A percentile compares a stretch with the other conserved stretches of the same genome.
Conservation (phyloP, 2,888 invertebrate species). For the Erebia epiphron region DNA sequence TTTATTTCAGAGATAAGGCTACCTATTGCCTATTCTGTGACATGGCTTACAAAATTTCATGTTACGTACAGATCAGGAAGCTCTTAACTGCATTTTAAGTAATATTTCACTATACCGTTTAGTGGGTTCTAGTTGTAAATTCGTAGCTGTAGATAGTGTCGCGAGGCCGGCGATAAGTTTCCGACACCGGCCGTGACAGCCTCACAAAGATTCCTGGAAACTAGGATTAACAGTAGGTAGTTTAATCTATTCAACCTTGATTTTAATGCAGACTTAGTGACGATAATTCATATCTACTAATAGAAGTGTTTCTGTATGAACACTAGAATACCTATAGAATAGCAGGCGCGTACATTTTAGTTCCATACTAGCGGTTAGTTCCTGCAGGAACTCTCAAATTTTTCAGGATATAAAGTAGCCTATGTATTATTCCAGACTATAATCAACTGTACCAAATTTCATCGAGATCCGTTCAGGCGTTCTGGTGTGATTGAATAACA, state of each 20-base stretch:
- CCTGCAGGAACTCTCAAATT: too few species aligned
- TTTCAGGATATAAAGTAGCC: too few species aligned
- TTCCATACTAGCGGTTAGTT: too few species aligned
- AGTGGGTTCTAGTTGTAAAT: constrained; percentile 29
- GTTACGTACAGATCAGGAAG: constrained; percentile 27
- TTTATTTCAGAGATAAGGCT: neutral
- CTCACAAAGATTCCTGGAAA: constrained; percentile 19
- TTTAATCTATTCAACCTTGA: neutral
- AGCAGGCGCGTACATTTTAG: too few species aligned
- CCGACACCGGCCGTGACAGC: constrained; percentile 28
- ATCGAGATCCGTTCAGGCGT: too few species aligned
- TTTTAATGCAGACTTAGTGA: neutral
- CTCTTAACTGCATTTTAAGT: constrained; percentile 19
- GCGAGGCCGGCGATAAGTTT: constrained; percentile 21
- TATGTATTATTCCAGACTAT: too few species aligned
- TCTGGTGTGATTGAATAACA: too few species aligned
- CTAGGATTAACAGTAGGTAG: neutral
- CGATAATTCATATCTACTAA: neutral
- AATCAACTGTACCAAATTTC: too few species aligned
- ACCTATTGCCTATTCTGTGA: too few species aligned
- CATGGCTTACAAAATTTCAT: constrained; percentile 14
- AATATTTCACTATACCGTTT: constrained; percentile 25
- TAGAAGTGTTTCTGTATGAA: too few species aligned
- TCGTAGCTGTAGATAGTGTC: constrained; percentile 19
- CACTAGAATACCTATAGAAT: too few species aligned